A percentile compares a stretch with the other conserved stretches of the same genome.
Evolutionary conservation across 2,888 invertebrate genomes (phyloP).

Genomic region (Autographa gamma): DNA sequence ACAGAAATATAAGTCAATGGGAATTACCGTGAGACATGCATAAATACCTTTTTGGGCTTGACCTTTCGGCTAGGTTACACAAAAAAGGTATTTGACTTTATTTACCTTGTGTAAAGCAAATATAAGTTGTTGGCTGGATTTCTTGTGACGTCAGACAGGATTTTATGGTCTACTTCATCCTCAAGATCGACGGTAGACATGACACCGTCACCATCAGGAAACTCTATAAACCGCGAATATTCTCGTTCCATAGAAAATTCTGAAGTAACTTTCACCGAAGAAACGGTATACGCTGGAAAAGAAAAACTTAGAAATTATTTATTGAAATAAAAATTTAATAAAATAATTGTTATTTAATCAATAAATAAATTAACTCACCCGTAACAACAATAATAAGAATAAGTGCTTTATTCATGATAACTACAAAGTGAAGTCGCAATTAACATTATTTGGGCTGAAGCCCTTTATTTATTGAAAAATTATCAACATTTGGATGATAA

Average conservation of each 20-base stretch:
- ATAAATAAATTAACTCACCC: not conserved
- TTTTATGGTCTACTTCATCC: conserved; percentile 60
- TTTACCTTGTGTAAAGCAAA: conserved; percentile 66
- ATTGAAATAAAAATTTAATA: not conserved
- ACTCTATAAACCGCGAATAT: conserved; percentile 66
- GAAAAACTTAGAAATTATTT: not conserved
- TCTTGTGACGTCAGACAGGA: conserved; percentile 63
- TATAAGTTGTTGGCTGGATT: conserved; percentile 67
- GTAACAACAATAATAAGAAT: not conserved
- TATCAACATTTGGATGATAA: conserved; percentile 23
- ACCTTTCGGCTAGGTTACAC: too few species aligned
- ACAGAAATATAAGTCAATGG: too few species aligned
- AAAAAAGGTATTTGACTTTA: too few species aligned
- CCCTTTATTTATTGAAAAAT: conserved; percentile 37
- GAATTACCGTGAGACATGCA: too few species aligned
- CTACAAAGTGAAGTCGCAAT: not conserved
- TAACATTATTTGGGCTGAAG: not conserved
- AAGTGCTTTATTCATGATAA: not conserved
- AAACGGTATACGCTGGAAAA: conserved; percentile 57
- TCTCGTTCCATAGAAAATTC: conserved; percentile 10
- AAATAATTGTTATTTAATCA: not conserved
- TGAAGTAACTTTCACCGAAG: conserved; percentile 56
- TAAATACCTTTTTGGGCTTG: too few species aligned
- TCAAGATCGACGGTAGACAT: conserved; percentile 68
- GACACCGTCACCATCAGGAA: conserved; percentile 68